Base-by-base conservation (phyloP, 2,888 invertebrate genomes). In the Lutraria lutraria region DNA sequence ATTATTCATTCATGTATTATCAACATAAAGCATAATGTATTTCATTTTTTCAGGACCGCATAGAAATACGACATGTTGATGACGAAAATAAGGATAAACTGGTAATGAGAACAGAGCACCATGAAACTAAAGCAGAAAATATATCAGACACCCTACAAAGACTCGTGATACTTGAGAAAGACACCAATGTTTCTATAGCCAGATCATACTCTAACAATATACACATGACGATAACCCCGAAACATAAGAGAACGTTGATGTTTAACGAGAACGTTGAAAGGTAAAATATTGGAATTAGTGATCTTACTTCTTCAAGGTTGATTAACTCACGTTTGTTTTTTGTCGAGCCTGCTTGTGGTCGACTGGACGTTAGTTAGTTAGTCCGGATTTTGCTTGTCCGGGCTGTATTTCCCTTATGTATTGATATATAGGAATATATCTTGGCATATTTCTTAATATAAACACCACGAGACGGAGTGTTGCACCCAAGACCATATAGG, bases 241-340 rank as follows among this genome's bases (percentile, higher is more conserved):
- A 68, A 13, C 12, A 25, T 25, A n/a, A 68, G 10, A 25, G 25
- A 68, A 68, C 63, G 12, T n/a, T 68, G n/a, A 88, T 85, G 85
- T 81, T 76, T n/a, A 80, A 88, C 72, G 56, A 82, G n/a, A 29
- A 34, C 25, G 60, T 88, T 6, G 88, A 88, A 63, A 85, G 85
- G 88, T 88, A 79, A 63, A 60, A 43, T 8, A 43, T 43, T 43
- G 8, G 43, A 43, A 43, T 43, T 8, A 43, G 8, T 43, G 43
- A 8, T 43, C 43, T 4, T 43, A 43, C 8, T 43, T 43, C 43
- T 4, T 8, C 43, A 2, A 43, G 43, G n/a, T n/a, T n/a, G n/a
- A n/a, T n/a, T n/a, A n/a, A 2, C 43, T 43, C 43, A 43, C 8
- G 43, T 43, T 43, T 43, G 43, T 43, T 4, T 56, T 56, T 21